Base-by-base conservation (phyloP, 2,888 invertebrate species). In the Rhamnusium bicolor region DNA sequence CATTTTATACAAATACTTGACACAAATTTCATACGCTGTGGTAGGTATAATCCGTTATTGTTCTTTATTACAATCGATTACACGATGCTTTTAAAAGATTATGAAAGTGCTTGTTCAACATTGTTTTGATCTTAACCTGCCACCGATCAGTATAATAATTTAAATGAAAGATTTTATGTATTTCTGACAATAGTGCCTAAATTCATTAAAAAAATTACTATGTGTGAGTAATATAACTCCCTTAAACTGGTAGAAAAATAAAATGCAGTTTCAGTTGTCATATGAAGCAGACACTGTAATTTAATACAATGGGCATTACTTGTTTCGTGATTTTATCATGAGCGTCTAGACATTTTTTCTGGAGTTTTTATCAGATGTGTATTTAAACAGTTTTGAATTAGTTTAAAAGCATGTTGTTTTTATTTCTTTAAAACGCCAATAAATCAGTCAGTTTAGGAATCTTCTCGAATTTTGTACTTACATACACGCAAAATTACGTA, bases 1-100 rank as follows among this genome's bases (percentile, higher is more conserved):
- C 1, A 8, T 40, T 40, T 4, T 40, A 40, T 3, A 12, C n/a
- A n/a, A n/a, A n/a, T n/a, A 40, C 4, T 40, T 3, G 40, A n/a
- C 12, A n/a, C 40, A 32, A 32, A 32, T 40, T 24, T 24, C 24
- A 0, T 62, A 24, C 65, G 24, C 71, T 51, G 71, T 56, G 71
- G 71, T 66, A 63, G 71, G 71, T 71, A 71, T 49, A 71, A 65
- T 65, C 71, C 58, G 65, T 71, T 71, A 71, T 65, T 71, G 58
- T 71, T 65, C 65, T 71, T 71, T 71, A 71, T 71, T 71, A 60
- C 49, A 40, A 24, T 58, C 40, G 71, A 71, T 71, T 65, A 71
- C 58, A 49, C 46, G 65, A 58, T 71, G 47, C 65, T 40, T 71
- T 65, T 71, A 61, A 71, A 62, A 56, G 56, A 65, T 65, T 32